Base-by-base conservation (phyloP, 2,797 vertebrate genomes). In the Myoxocephalus aenaeus region DNA sequence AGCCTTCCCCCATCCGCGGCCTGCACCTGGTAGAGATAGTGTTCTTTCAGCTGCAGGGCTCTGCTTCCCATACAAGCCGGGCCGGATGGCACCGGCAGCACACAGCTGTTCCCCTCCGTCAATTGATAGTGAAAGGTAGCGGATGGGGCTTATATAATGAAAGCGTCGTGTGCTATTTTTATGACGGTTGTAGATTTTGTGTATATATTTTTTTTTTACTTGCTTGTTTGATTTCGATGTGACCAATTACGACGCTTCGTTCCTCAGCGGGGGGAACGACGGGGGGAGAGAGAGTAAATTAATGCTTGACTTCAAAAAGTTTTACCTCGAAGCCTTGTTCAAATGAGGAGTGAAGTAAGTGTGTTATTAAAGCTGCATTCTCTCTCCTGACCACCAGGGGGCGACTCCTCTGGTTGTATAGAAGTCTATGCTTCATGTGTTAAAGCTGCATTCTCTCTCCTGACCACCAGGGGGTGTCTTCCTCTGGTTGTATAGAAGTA, bases 41-140 rank as follows among this genome's bases (percentile, higher is more conserved):
- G 87, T 86, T 92, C 90, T 89, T 89, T 90, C 88, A 92, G 92
- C 92, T 92, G 87, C 88, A 85, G 93, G 93, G 92, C 91, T 87
- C 84, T 90, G 87, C 87, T 91, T 87, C 90, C 90, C 90, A 91
- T 93, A 90, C 88, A 90, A 88, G 88, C 87, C 68, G 90, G 86
- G 90, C 87, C 89, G 87, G 90, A 92, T 92, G 89, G 90, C 91
- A 92, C 90, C 84, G 84, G 92, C 88, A 68, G 84, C 89, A 83
- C 91, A 90, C 93, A 92, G 92, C 90, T 92, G 92, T 90, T 91
- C 90, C 90, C 83, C 83, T 87, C 66, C 79, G 78, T 88, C 91
- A 92, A 93, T 90, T 93, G 92, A 93, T 94, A 93, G 93, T 89
- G 91, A 93, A 93, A 87, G 90, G 84, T 90, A 90, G 88, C 87